Conservation (phyloP, 2,888 invertebrate genomes). For the Caenorhabditis japonica region DNA sequence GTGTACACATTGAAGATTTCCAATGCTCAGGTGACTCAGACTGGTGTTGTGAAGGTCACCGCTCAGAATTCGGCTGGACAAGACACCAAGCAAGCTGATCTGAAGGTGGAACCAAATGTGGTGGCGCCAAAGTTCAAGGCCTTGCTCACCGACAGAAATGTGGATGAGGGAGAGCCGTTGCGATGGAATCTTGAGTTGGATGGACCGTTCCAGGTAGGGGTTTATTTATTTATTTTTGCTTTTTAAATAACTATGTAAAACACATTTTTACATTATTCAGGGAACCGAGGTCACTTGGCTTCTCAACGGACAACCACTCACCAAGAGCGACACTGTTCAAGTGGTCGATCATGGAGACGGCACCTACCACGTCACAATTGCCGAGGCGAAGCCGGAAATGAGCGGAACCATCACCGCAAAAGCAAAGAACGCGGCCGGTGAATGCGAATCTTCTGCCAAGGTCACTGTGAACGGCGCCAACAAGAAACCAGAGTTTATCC, state of each 20-base stretch:
- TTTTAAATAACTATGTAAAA: too few species aligned
- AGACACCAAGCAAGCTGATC: conserved; percentile 70
- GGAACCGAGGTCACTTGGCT: conserved; percentile 68
- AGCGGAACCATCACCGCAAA: conserved; percentile 60
- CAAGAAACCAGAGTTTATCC: conserved; percentile 72
- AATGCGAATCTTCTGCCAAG: conserved; percentile 60
- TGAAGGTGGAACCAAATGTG: conserved; percentile 71
- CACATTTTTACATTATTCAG: too few species aligned
- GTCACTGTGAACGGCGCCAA: conserved; percentile 49
- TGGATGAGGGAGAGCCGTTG: conserved; percentile 84
- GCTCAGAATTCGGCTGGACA: conserved; percentile 70
- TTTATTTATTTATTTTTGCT: too few species aligned
- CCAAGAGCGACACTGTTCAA: conserved; percentile 52
- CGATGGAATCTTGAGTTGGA: conserved; percentile 63
- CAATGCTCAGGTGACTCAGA: conserved; percentile 55
- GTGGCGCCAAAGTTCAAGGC: conserved; percentile 88
- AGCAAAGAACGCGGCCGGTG: conserved; percentile 66
- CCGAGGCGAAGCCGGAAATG: conserved; percentile 64
- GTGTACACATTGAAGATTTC: conserved; percentile 62
- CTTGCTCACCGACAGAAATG: conserved; percentile 87
- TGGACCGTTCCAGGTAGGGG: conserved; percentile 49
- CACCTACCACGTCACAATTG: conserved; percentile 82
- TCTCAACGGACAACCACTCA: conserved; percentile 67
- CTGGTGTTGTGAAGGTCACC: conserved; percentile 64
- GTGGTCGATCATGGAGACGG: conserved; percentile 67